Conservation (phyloP, 2,888 invertebrate species). For the Dinocampus coccinellae region DNA sequence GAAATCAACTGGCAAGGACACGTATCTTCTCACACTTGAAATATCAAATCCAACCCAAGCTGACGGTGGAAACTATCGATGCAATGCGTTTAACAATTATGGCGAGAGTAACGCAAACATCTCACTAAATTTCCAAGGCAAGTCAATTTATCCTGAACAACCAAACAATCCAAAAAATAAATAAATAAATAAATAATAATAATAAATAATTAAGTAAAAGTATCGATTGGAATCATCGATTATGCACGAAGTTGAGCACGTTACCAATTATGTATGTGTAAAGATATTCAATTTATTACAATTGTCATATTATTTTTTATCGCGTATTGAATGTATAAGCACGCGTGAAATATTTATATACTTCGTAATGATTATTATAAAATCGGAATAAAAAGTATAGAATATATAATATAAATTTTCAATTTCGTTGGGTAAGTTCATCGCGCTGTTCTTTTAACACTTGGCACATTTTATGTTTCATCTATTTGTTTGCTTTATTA, state of each 20-base stretch:
- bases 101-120: constrained; percentile 99
- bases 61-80: constrained; percentile 98
- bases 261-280: background rate
- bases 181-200: constrained; percentile 1
- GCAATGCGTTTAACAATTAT: constrained; percentile 97
- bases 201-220: constrained; percentile 20
- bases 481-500: constrained; percentile 8
- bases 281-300: background rate
- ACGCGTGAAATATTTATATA: constrained; percentile 5
- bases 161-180: constrained; percentile 2
- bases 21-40: constrained; percentile 91
- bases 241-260: constrained; percentile 23
- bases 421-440: constrained; percentile 17
- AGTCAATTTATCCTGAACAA: constrained; percentile 60
- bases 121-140: constrained; percentile 99
- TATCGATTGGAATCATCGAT: constrained; percentile 4
- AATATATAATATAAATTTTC: background rate
- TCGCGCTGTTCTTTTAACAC: constrained; percentile 6
- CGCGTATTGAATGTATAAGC: constrained; percentile 1
- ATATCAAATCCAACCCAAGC: constrained; percentile 95
- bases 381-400: background rate
- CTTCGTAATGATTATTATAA: background rate
- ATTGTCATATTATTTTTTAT: constrained; percentile 7
- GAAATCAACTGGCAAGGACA: constrained; percentile 90
- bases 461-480: constrained; percentile 11